Percentiles rank a stretch among this genome's conserved stretches.
These are phyloP conservation scores for Phoxinus phoxinus DNA, from an alignment of 2,113 vertebrate genomes.

Conservation along the genomic window DNA sequence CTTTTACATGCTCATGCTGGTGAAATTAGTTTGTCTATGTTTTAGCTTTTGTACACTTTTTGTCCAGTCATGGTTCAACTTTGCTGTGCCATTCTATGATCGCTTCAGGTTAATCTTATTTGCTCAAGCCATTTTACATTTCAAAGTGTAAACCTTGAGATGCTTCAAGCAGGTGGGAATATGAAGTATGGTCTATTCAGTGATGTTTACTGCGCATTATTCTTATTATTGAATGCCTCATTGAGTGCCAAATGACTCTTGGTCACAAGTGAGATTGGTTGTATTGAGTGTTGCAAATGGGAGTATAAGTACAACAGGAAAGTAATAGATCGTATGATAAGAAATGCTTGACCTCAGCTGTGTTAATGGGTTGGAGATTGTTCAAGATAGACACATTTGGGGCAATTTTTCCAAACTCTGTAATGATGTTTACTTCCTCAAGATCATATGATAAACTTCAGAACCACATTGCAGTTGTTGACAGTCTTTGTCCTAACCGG, in stretches of 20 bases:
- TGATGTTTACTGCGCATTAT: neutral
- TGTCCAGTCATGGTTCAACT: neutral
- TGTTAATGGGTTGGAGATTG: neutral
- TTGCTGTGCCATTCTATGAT: neutral
- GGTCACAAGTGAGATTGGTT: neutral
- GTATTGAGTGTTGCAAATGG: neutral
- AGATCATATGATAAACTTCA: neutral
- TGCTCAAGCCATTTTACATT: constrained; percentile 49
- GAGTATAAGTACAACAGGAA: constrained; percentile 21
- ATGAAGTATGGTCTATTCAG: neutral
- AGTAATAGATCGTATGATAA: neutral
- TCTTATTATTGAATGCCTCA: constrained; percentile 1
- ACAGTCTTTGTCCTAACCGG: neutral
- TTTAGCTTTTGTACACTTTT: constrained; percentile 42
- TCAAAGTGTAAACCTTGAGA: constrained; percentile 48
- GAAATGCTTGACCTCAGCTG: neutral
- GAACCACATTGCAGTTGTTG: neutral
- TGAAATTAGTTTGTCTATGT: constrained; percentile 33
- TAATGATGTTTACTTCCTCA: neutral
- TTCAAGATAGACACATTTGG: neutral
- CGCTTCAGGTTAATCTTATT: constrained; percentile 19
- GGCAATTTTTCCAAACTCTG: neutral
- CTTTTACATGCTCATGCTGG: neutral
- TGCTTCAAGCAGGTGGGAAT: neutral
- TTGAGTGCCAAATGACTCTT: neutral